Evolutionary conservation across 2,797 vertebrate species (phyloP).

Genomic region (Neopelma chrysocephalum): DNA sequence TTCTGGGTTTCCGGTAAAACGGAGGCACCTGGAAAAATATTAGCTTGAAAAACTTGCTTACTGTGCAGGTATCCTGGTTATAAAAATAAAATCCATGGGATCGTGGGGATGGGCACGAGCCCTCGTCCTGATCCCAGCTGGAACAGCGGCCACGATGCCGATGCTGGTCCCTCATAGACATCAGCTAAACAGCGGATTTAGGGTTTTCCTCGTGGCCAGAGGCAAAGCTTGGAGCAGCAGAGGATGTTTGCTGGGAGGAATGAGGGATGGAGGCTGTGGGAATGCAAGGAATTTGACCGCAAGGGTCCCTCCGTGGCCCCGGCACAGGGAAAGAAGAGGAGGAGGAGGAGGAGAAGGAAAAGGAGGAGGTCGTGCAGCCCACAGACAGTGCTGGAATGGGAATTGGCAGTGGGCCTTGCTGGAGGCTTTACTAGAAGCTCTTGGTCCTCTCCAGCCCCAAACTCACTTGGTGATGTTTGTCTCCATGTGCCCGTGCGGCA

Average conservation of each 20-base stretch:
- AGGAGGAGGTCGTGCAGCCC: not conserved
- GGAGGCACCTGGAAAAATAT: constrained; percentile 32
- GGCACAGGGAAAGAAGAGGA: not conserved
- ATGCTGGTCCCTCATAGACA: not conserved
- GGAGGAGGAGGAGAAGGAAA: not conserved
- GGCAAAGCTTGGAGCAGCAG: not conserved
- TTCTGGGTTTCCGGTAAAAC: not conserved
- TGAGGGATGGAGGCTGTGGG: constrained; percentile 50
- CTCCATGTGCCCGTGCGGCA: not conserved
- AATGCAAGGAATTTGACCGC: constrained; percentile 52
- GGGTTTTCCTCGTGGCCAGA: not conserved
- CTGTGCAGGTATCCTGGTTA: not conserved
- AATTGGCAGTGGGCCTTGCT: not conserved
- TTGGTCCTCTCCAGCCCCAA: not conserved
- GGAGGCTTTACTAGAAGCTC: not conserved
- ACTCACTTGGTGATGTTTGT: not conserved
- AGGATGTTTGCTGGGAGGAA: constrained; percentile 26
- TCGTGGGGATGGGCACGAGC: fast-evolving
- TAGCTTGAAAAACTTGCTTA: not conserved
- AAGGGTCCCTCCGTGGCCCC: not conserved
- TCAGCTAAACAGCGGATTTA: not conserved
- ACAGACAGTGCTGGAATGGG: not conserved
- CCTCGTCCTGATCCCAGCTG: not conserved
- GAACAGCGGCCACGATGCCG: fast-evolving
- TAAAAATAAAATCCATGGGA: not conserved